Evolutionary conservation across 2,113 vertebrate species (phyloP).

Genomic region (Parotia lawesii): DNA sequence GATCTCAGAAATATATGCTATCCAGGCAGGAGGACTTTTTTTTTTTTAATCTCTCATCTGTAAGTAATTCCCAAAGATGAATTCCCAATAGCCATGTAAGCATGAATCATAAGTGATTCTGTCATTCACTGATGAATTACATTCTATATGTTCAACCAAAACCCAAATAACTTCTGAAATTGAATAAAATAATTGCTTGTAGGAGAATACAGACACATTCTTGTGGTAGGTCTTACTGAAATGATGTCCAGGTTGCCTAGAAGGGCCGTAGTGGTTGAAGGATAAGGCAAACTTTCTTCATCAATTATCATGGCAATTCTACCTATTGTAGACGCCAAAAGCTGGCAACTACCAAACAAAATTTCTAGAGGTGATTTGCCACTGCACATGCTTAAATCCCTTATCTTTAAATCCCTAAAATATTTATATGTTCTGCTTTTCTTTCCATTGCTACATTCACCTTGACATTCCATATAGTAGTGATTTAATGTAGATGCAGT

Average conservation of each 20-base stretch:
- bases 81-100: background rate
- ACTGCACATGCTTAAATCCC: conserved; percentile 33
- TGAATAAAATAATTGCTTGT: background rate
- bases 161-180: background rate
- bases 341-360: background rate
- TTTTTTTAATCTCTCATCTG: background rate
- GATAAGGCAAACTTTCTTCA: background rate
- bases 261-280: background rate
- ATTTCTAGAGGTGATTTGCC: conserved; percentile 18
- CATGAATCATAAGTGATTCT: background rate
- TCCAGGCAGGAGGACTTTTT: background rate
- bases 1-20: background rate
- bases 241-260: background rate
- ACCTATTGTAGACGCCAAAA: background rate
- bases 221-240: background rate
- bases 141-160: background rate
- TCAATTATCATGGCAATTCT: background rate
- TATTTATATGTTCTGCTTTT: conserved; percentile 28
- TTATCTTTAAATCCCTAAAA: conserved; percentile 42
- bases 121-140: background rate
- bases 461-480: conserved; percentile 41
- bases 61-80: background rate
- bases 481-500: conserved; percentile 63
- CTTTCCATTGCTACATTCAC: conserved; percentile 10
- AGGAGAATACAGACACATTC: background rate